Conservation (phyloP, 2,797 vertebrate genomes). For the Adrianichthys oophorus region DNA sequence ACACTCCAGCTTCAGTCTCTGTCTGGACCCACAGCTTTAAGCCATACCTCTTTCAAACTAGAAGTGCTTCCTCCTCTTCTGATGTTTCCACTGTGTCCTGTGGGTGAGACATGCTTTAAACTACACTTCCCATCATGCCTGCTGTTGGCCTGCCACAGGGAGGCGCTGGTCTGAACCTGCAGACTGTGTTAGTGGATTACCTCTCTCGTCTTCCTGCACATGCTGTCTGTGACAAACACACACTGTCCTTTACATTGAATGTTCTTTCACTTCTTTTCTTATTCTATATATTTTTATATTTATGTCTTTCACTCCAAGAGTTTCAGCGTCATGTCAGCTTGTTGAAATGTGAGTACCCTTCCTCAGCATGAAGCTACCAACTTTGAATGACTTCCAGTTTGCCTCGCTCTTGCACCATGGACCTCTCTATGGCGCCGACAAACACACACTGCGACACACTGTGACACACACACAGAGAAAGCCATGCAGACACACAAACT, state of each 20-base stretch:
- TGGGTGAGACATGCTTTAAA: conserved; percentile 73
- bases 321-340: conserved; percentile 56
- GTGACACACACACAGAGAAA: conserved; percentile 36
- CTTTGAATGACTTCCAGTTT: conserved; percentile 74
- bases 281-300: conserved; percentile 76
- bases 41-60: conserved; percentile 73
- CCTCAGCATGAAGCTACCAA: conserved; percentile 73
- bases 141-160: conserved; percentile 35
- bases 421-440: conserved; percentile 68
- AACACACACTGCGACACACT: conserved; percentile 54
- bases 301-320: conserved; percentile 64
- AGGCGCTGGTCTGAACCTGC: conserved; percentile 1
- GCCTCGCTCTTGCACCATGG: conserved; percentile 71
- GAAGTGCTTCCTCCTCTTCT: conserved; percentile 74
- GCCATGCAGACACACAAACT: conserved; percentile 40
- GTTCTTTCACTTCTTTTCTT: conserved; percentile 61
- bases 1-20: conserved; percentile 28
- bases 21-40: conserved; percentile 71
- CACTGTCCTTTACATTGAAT: conserved; percentile 46
- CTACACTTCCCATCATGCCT: conserved; percentile 67
- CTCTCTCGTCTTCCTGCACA: conserved; percentile 55
- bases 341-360: conserved; percentile 64
- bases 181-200: conserved; percentile 35
- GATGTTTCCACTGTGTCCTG: conserved; percentile 66
- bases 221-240: conserved; percentile 34